Evolutionary conservation across 2,888 invertebrate genomes (phyloP).

Genomic region (Willowsia nigromaculata): DNA sequence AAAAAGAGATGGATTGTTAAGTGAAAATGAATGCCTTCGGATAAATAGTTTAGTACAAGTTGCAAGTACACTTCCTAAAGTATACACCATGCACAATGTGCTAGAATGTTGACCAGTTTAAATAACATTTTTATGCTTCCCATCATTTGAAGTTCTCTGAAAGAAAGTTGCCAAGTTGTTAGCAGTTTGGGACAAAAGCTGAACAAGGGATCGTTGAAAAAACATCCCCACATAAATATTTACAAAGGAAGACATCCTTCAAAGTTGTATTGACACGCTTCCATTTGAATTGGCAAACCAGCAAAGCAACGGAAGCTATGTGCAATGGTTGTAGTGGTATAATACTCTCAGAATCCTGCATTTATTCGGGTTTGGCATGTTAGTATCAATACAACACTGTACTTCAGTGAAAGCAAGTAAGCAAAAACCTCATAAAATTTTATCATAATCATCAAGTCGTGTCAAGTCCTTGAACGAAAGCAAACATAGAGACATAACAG

Average conservation of each 20-base stretch:
- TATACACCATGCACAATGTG: too few relatives aligned
- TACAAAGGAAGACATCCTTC: constrained; percentile 35
- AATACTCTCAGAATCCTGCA: not conserved
- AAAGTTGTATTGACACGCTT: constrained; percentile 27
- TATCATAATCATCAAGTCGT: constrained; percentile 20
- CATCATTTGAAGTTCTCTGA: not conserved
- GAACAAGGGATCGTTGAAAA: not conserved
- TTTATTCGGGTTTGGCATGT: not conserved
- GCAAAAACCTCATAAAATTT: constrained; percentile 33
- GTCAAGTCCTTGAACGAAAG: constrained; percentile 53
- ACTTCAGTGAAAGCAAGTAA: not conserved
- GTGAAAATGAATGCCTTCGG: constrained; percentile 19
- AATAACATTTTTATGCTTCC: not conserved
- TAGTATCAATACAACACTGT: not conserved
- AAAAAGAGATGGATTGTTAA: not conserved
- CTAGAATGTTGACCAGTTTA: not conserved
- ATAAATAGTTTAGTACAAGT: not conserved
- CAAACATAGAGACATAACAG: constrained; percentile 4
- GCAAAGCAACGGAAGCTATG: not conserved
- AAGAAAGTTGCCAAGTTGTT: not conserved
- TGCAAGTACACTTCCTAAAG: not conserved
- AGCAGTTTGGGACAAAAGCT: not conserved
- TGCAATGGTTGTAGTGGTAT: not conserved
- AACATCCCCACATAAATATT: constrained; percentile 20
- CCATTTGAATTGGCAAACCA: not conserved